Evolutionary conservation across 2,888 invertebrate genomes (phyloP).

Genomic region (Sminthurinus aureus): DNA sequence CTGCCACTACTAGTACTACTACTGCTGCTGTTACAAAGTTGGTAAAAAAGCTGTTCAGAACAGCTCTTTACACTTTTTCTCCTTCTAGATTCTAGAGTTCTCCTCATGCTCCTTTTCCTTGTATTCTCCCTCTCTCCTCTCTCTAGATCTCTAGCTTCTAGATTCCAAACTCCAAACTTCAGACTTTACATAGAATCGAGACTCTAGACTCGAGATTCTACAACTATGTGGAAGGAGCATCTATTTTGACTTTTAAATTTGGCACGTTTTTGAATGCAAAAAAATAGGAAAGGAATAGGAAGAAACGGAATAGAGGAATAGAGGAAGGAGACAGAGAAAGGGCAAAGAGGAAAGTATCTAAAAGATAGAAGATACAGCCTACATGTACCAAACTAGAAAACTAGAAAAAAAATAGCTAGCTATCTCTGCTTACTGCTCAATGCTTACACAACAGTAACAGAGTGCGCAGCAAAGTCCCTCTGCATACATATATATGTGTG

Average conservation of each 20-base stretch:
- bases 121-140: no score
- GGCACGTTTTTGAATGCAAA: conserved; percentile 30
- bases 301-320: no score
- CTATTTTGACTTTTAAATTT: conserved; percentile 32
- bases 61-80: neutral
- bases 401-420: neutral
- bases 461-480: neutral
- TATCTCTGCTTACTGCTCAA: neutral
- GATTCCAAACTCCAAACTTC: no score
- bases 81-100: neutral
- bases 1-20: neutral
- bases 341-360: neutral
- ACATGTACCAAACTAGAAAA: no score
- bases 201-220: no score
- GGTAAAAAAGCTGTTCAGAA: conserved; percentile 1
- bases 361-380: no score
- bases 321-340: neutral
- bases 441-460: neutral
- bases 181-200: no score
- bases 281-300: no score
- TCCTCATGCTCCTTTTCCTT: no score
- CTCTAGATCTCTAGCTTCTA: neutral
- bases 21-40: neutral
- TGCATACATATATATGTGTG: neutral
- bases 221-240: neutral